These are phyloP conservation scores for Mactra quadrangularis DNA, from an alignment of 1,140 invertebrate species.

Conservation along the genomic window DNA sequence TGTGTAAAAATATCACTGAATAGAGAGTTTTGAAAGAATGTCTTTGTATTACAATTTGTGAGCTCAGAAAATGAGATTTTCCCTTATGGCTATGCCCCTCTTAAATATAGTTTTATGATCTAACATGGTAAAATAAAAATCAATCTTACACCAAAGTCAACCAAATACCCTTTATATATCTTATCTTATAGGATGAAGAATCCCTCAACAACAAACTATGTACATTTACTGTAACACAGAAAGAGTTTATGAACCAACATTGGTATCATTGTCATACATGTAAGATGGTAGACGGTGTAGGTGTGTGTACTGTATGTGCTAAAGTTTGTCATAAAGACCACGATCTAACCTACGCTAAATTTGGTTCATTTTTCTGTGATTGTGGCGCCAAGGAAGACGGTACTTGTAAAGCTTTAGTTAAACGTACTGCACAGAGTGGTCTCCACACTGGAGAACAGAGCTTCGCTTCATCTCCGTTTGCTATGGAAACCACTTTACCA, in stretches of 20 bases:
- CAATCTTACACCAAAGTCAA: no score
- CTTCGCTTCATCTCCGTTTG: slow-evolving; percentile 82
- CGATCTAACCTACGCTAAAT: slow-evolving; percentile 99
- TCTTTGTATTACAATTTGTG: no score
- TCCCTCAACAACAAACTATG: slow-evolving; percentile 95
- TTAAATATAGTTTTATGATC: no score
- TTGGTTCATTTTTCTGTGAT: slow-evolving; percentile 99
- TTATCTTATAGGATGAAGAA: slow-evolving; percentile 92
- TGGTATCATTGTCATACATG: slow-evolving; percentile 99
- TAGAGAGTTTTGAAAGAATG: no score
- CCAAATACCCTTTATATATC: no score
- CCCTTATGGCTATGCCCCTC: no score
- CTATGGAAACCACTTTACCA: slow-evolving; percentile 83
- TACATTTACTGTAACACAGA: slow-evolving; percentile 98
- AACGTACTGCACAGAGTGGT: slow-evolving; percentile 78
- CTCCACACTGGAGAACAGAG: slow-evolving; percentile 68
- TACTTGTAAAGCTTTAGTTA: slow-evolving; percentile 87
- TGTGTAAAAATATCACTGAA: no score
- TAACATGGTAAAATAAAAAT: no score
- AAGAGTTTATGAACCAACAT: slow-evolving; percentile 99
- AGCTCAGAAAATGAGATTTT: no score
- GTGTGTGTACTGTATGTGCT: slow-evolving; percentile 98
- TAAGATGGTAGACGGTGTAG: slow-evolving; percentile 98
- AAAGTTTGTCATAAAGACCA: slow-evolving; percentile 98
- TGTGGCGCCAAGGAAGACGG: slow-evolving; percentile 98